Conservation (phyloP, 92 coral and sea anemone genomes). For the Actinostola sp. region DNA sequence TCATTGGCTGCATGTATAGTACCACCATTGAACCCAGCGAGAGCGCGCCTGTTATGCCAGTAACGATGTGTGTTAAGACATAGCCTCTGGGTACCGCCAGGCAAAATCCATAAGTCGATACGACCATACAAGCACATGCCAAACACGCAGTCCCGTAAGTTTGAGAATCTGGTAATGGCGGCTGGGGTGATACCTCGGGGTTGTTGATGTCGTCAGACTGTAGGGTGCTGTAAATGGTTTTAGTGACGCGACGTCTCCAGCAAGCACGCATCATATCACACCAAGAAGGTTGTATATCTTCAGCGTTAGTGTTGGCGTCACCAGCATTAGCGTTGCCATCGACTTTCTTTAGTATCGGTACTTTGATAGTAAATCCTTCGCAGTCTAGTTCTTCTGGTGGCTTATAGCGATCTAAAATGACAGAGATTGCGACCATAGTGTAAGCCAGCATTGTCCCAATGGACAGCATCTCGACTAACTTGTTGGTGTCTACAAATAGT, state of each 20-base stretch:
- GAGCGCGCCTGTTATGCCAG: slow-evolving; percentile 48
- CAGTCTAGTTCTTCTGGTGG: slow-evolving; percentile 27
- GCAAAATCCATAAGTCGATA: slow-evolving; percentile 50
- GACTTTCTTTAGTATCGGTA: slow-evolving; percentile 16
- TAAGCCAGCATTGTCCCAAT: slow-evolving; percentile 85
- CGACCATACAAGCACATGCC: slow-evolving; percentile 53
- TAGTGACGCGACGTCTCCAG: neutral
- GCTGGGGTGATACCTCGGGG: slow-evolving; percentile 4
- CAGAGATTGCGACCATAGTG: slow-evolving; percentile 72
- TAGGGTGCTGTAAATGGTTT: neutral
- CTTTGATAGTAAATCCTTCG: slow-evolving; percentile 7
- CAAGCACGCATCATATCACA: slow-evolving; percentile 12
- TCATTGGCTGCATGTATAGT: slow-evolving; percentile 64
- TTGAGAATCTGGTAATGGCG: slow-evolving; percentile 34
- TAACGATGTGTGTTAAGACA: neutral
- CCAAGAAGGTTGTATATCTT: slow-evolving; percentile 17
- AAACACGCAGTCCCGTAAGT: slow-evolving; percentile 61
- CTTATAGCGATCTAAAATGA: slow-evolving; percentile 68
- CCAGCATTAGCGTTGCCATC: slow-evolving; percentile 16
- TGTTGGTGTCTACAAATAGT: slow-evolving; percentile 57
- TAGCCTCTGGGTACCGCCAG: slow-evolving; percentile 15
- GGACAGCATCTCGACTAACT: slow-evolving; percentile 81
- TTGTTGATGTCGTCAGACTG: neutral
- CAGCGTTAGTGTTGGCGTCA: slow-evolving; percentile 9
- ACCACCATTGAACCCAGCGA: slow-evolving; percentile 42